Evolutionary conservation across 2,797 vertebrate genomes (phyloP), one percentile per base, ranked within the genome.

Genomic region (Cynopterus sphinx): DNA sequence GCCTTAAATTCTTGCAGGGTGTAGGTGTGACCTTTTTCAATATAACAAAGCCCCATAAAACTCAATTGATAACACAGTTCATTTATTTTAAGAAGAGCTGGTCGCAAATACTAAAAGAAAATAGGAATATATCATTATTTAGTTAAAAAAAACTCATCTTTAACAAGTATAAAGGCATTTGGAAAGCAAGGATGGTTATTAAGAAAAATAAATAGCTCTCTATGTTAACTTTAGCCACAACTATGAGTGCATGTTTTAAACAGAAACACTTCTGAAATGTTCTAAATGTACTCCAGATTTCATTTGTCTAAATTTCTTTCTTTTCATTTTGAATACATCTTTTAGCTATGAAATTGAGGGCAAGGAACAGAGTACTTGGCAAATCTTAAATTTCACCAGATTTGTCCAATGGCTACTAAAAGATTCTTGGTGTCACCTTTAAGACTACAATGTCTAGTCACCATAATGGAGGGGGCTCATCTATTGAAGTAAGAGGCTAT

Each of bases 51-150:
- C 55, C 97, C 92, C 93, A 98, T 98, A 87, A 98, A 98, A 87
- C 98, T 98, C 88, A 99, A 97, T 24, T 98, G 98, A 93, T 97
- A 98, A 96, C 99, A 99, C 98, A 99, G 98, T 93, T 99, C 98
- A 95, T 98, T 98, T 96, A 99, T 98, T 96, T 99, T 98, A n/a
- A 99, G 97, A 96, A 99, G 97, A 33, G 99, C 99, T 70, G 98
- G 98, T 70, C 98, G 96, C 81, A 99, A 98, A 97, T 93, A 97
- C 99, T 99, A 96, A 96, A 95, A 51, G 75, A 93, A 96, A 98
- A 94, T 55, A 96, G 75, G 67, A 97, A 87, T 90, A 31, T 70
- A 57, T 77, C 92, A 95, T 67, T 89, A 70, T 59, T 96, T 95
- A 81, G 53, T 57, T 21, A 21, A 77, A 77, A 77, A 77, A 57